Conservation (phyloP, 2,888 invertebrate species). For the Ptilodon capucinus region DNA sequence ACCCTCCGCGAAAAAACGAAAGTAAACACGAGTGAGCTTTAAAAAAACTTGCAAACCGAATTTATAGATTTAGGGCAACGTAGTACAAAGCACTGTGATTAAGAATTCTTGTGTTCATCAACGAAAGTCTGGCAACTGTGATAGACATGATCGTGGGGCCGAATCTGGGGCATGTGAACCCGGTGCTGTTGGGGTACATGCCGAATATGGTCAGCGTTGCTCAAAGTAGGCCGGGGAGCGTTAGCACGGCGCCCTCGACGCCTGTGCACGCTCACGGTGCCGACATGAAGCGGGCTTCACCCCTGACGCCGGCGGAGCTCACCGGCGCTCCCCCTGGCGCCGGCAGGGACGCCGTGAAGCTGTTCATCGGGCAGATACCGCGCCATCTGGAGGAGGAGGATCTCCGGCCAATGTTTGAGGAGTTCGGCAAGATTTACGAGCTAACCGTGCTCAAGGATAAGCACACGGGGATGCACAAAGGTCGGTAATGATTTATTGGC, state of each 20-base stretch:
- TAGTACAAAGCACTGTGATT: constrained; percentile 77
- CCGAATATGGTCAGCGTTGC: constrained; percentile 47
- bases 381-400: constrained; percentile 94
- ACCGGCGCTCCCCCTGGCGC: constrained; percentile 74
- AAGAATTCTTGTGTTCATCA: constrained; percentile 56
- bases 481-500: constrained; percentile 74
- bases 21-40: constrained; percentile 72
- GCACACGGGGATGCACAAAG: constrained; percentile 97
- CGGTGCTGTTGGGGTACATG: constrained; percentile 68
- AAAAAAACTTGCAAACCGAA: constrained; percentile 73
- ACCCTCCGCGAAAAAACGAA: constrained; percentile 57
- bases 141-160: constrained; percentile 73
- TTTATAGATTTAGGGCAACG: constrained; percentile 70
- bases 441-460: constrained; percentile 97
- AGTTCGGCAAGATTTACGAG: constrained; percentile 96
- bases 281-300: constrained; percentile 52
- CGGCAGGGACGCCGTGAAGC: constrained; percentile 86
- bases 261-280: constrained; percentile 57
- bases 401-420: constrained; percentile 94
- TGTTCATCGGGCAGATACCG: constrained; percentile 97
- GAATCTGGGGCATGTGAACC: constrained; percentile 63
- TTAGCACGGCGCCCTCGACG: constrained; percentile 72
- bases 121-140: constrained; percentile 48
- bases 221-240: constrained; percentile 32
- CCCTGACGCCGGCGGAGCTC: constrained; percentile 68